These are phyloP conservation scores for Pyrochroa serraticornis DNA, from an alignment of 2,888 invertebrate genomes.

Conservation along the genomic window DNA sequence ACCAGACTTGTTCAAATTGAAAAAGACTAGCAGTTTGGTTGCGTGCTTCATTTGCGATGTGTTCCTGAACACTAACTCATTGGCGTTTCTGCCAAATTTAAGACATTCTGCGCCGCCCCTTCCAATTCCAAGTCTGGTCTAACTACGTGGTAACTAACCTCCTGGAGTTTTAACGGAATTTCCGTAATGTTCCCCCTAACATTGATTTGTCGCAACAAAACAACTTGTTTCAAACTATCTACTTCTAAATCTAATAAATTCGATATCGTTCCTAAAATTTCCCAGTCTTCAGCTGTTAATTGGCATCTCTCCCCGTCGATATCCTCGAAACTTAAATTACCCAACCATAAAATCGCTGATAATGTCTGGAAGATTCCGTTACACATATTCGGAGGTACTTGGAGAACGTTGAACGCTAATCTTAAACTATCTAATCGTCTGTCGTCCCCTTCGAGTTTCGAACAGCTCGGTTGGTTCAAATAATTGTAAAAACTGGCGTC, in stretches of 20 bases:
- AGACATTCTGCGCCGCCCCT: no score
- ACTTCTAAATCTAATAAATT: conserved; percentile 76
- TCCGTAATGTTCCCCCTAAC: conserved; percentile 92
- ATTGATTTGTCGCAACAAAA: conserved; percentile 75
- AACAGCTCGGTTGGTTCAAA: conserved; percentile 78
- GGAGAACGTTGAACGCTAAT: conserved; percentile 86
- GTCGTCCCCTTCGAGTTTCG: conserved; percentile 71
- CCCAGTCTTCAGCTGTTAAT: conserved; percentile 72
- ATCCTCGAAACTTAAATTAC: conserved; percentile 86
- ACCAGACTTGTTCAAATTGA: neutral
- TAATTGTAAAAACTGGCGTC: conserved; percentile 82
- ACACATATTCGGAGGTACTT: conserved; percentile 84
- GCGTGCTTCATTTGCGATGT: no score
- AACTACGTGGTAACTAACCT: conserved; percentile 62
- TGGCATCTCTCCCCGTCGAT: conserved; percentile 87
- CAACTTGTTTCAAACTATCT: conserved; percentile 77
- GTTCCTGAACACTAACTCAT: no score
- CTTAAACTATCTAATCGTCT: conserved; percentile 82
- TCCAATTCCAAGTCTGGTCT: no score
- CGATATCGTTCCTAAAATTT: conserved; percentile 75
- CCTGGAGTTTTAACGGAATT: conserved; percentile 85
- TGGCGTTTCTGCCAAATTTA: no score
- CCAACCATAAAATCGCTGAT: conserved; percentile 89
- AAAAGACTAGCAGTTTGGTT: no score
- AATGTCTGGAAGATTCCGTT: conserved; percentile 88